Conservation (phyloP, 2,797 vertebrate genomes). For the Tauraco hartlaubi region DNA sequence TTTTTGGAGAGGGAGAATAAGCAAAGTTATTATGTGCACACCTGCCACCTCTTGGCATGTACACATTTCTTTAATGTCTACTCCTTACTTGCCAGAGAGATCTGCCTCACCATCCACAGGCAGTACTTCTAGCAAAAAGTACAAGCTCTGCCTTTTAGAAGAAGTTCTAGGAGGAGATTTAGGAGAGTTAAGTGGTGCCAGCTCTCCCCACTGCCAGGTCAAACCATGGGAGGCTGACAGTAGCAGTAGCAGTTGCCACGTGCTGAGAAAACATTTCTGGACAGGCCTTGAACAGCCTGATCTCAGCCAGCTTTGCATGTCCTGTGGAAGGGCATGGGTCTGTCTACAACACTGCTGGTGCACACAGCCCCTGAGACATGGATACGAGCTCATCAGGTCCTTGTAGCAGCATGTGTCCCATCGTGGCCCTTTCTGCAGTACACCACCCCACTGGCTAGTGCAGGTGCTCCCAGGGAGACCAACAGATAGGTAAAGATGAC, state of each 20-base stretch:
- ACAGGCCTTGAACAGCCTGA: neutral
- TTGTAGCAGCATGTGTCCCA: neutral
- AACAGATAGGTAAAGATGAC: neutral
- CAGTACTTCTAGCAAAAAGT: neutral
- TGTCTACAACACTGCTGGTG: neutral
- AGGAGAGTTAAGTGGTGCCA: neutral
- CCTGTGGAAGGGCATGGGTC: neutral
- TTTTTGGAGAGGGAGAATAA: neutral
- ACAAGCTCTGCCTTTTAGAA: neutral
- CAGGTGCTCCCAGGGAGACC: neutral
- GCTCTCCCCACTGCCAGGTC: neutral
- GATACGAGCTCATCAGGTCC: neutral
- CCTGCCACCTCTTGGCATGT: neutral
- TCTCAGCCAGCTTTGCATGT: neutral
- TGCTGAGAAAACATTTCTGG: neutral
- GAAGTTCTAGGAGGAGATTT: neutral
- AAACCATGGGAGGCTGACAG: neutral
- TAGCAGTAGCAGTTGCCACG: neutral
- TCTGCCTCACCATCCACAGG: neutral
- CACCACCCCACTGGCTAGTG: neutral
- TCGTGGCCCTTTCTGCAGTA: neutral
- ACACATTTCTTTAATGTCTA: neutral
- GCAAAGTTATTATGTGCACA: neutral
- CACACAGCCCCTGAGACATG: too few species aligned
- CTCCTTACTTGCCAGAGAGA: neutral